Base-by-base conservation (phyloP, 1,140 invertebrate genomes). In the Leptinotarsa undecemlineata region DNA sequence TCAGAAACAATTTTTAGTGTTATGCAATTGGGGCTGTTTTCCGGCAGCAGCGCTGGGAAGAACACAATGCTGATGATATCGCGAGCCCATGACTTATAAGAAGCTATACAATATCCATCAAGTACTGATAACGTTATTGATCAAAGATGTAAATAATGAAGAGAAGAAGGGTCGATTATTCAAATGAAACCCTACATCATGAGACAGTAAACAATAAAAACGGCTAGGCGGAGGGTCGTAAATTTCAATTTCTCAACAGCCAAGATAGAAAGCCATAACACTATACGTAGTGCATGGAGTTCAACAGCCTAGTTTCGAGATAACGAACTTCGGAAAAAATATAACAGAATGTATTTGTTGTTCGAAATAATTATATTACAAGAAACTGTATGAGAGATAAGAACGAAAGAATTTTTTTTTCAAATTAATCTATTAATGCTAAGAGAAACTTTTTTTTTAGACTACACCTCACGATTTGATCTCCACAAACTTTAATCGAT, bases 61-160 rank as follows among this genome's bases (percentile, higher is more conserved):
- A 57, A 57, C 51, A 57, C 51, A 57, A 57, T 57, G n/a, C 15
- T 57, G 51, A 57, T 57, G 15, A 57, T 57, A 57, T 57, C 51
- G n/a, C 51, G 15, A 57, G 15, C 51, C 15, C 51, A 57, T 57
- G 51, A 57, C 15, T 57, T 19, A 57, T 57, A 19, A 19, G 51
- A 19, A 19, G 51, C 51, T 57, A 80, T 76, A 81, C 79, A 79
- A 81, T 81, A 77, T 73, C 72, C 74, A 73, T 51, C 33, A 48
- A 74, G 70, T 68, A 77, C 76, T 78, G 80, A 81, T 81, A 81
- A 77, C 76, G 78, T 74, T 80, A 81, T 81, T 80, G 80, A 81
- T 79, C 77, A 77, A 77, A 79, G 76, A 79, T 80, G 79, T 81
- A 81, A 81, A 81, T 81, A 79, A 81, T 81, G 74, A 81, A 81